A percentile compares a stretch with the other conserved stretches of the same genome.
Evolutionary conservation across 2,797 vertebrate species (phyloP).

Genomic region (Sus cebifrons): DNA sequence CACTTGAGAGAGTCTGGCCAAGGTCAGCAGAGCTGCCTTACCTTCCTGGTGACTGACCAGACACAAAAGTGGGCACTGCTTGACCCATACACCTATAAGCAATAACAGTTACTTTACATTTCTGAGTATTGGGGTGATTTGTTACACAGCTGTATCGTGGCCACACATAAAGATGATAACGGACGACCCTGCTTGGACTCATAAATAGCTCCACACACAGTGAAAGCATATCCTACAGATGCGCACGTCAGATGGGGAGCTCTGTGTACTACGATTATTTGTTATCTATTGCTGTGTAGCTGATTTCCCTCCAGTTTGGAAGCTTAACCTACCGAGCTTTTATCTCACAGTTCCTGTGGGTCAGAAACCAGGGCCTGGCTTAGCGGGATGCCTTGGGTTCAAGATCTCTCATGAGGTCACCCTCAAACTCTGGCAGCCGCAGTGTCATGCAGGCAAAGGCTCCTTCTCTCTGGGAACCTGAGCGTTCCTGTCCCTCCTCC

Average conservation of each 20-base stretch:
- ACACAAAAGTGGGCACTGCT: accelerated
- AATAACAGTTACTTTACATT: background rate
- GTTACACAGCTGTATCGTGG: background rate
- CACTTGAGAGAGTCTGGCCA: no score
- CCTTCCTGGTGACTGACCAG: background rate
- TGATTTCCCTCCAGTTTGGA: background rate
- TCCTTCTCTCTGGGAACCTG: background rate
- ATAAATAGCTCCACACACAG: background rate
- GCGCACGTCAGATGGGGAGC: no score
- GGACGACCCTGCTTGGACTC: background rate
- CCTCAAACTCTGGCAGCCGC: background rate
- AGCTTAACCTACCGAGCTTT: background rate
- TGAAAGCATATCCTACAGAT: no score
- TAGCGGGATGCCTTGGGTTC: background rate
- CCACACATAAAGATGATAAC: background rate
- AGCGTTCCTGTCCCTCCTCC: background rate
- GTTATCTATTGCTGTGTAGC: background rate
- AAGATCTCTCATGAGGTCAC: background rate
- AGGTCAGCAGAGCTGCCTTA: background rate
- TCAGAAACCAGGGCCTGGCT: background rate
- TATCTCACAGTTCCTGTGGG: background rate
- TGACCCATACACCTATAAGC: background rate
- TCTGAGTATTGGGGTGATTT: background rate
- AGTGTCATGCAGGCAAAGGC: background rate
- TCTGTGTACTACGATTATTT: background rate